phyloP scores from a whole-genome alignment of 2,113 vertebrate genomes.

The Amphilophus citrinellus region DNA sequence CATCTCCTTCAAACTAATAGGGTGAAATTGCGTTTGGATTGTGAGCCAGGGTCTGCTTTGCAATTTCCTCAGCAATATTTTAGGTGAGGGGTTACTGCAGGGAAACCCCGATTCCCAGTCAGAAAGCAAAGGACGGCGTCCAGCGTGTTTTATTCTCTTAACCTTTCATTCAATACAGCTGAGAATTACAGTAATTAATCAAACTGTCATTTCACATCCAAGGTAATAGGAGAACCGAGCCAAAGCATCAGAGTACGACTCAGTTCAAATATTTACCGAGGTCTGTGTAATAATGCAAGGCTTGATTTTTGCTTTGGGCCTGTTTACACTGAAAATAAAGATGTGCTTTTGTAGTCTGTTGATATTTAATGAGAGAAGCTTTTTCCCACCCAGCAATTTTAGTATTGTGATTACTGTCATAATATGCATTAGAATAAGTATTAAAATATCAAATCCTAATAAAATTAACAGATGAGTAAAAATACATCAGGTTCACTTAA shows the following conservation, averaged over 20 bases:
- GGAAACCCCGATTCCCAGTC: constrained; percentile 30
- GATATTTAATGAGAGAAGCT: constrained; percentile 3
- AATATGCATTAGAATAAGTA: background rate
- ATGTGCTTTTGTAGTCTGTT: constrained; percentile 7
- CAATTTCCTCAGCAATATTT: constrained; percentile 49
- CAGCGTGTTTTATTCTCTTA: constrained; percentile 31
- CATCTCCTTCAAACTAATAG: constrained; percentile 40
- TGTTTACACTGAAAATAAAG: constrained; percentile 28
- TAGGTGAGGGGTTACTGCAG: constrained; percentile 34
- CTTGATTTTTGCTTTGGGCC: constrained; percentile 6
- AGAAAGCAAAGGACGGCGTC: background rate
- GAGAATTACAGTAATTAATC: constrained; percentile 60
- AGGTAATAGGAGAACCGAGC: constrained; percentile 11
- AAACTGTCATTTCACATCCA: constrained; percentile 54
- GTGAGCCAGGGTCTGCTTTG: constrained; percentile 45
- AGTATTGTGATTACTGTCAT: background rate
- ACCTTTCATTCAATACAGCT: constrained; percentile 36
- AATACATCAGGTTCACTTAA: background rate
- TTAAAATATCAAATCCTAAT: background rate
- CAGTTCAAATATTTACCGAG: constrained; percentile 46
- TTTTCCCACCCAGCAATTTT: background rate
- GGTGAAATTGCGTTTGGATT: constrained; percentile 46
- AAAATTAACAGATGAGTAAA: background rate
- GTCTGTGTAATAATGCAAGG: background rate
- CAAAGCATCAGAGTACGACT: constrained; percentile 20